Base-by-base conservation (phyloP, 2,797 vertebrate species). In the Catamblyrhynchus diadema region DNA sequence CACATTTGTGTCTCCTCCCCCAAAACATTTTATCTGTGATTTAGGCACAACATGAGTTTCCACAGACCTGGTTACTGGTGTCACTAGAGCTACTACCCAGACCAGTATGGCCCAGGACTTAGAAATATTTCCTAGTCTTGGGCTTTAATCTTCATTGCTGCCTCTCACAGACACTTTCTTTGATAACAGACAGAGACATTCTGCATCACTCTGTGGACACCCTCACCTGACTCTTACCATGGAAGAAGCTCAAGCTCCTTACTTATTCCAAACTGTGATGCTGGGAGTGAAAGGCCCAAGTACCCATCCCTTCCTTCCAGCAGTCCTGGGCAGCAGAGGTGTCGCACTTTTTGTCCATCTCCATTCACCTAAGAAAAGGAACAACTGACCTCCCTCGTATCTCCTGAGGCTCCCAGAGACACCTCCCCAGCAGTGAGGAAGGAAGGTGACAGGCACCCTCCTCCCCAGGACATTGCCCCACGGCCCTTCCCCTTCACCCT, bases 261-360 rank as follows among this genome's bases (percentile, higher is more conserved):
- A 11, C 57, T 57, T 53, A 48, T 16, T 73, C 50, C 2, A 2
- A 21, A 62, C 10, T 59, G 22, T 4, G 24, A 2, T 53, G 14
- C 14, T 51, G 30, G 14, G 14, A 60, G 7, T 41, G 51, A 81
- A 56, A 8, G 21, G 16, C 17, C 8, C 0, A 1, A 41, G 25
- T 16, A 47, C 13, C 21, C 14, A 4, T 1, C 11, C 13, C 18
- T 69, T 42, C 42, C 28, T 51, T 33, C 37, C 33, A 45, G 25
- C 60, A 64, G 35, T 24, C 53, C 19, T 0, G 0, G 41, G 48
- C 28, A 33, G 23, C 27, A 47, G 30, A 33, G 27, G 50, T 56
- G n/a, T 25, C 37, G n/a, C 20, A 33, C 42, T 8, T 41, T 51
- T 53, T 59, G 30, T 39, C 45, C 6, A 6, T 33, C 18, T 65